Evolutionary conservation across 64 coral and sea anemone species (phyloP).

Genomic region (Trachythela sp.): DNA sequence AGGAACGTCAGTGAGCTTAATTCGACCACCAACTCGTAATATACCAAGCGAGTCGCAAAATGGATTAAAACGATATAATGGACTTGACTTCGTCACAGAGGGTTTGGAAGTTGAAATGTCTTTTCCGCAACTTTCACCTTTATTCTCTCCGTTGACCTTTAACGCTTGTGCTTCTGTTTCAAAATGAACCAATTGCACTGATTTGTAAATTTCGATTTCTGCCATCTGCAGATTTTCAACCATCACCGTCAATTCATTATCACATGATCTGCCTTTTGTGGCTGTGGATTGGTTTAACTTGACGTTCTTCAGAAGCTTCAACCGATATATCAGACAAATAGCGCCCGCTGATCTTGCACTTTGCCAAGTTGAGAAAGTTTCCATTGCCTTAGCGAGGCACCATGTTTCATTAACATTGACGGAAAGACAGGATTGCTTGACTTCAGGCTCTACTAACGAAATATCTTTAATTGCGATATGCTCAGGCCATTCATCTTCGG

Average conservation of each 20-base stretch:
- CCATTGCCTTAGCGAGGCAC: too few relatives aligned
- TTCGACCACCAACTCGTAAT: conserved; percentile 27
- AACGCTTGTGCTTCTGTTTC: background rate
- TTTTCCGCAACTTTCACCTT: background rate
- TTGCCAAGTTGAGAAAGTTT: too few relatives aligned
- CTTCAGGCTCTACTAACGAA: too few relatives aligned
- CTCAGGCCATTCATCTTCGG: background rate
- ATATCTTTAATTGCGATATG: background rate
- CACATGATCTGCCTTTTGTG: too few relatives aligned
- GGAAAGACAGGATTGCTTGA: too few relatives aligned
- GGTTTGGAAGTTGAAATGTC: background rate
- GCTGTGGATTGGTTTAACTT: too few relatives aligned
- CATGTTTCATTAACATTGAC: too few relatives aligned
- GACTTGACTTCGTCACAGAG: background rate
- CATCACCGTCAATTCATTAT: too few relatives aligned
- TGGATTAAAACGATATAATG: background rate
- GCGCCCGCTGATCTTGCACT: too few relatives aligned
- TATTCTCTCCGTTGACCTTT: background rate
- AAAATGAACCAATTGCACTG: background rate
- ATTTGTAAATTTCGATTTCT: background rate
- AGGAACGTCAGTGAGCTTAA: background rate
- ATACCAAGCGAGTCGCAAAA: background rate
- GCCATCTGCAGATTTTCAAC: background rate
- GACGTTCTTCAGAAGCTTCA: too few relatives aligned
- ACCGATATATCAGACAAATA: too few relatives aligned